Conservation (phyloP, 2,888 invertebrate genomes). For the Athalia circularis region DNA sequence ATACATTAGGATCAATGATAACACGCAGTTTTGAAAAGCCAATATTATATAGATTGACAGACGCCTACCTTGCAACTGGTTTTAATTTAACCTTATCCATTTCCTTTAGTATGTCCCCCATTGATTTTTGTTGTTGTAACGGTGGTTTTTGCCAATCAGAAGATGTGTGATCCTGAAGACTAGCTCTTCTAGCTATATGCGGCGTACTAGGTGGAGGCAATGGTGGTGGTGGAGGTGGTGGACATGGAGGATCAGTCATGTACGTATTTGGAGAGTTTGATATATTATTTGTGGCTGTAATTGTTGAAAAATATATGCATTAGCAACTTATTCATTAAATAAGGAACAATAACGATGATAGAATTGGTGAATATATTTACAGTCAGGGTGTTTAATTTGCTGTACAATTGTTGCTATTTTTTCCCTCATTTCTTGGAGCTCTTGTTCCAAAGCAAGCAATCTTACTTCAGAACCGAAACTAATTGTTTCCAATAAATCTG, state of each 20-base stretch:
- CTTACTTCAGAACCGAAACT: slow-evolving; percentile 72
- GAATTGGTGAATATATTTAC: slow-evolving; percentile 56
- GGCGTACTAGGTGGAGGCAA: slow-evolving; percentile 69
- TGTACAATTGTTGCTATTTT: slow-evolving; percentile 71
- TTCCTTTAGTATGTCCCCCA: slow-evolving; percentile 69
- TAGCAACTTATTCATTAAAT: background rate
- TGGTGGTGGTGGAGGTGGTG: slow-evolving; percentile 68
- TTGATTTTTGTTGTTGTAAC: slow-evolving; percentile 65
- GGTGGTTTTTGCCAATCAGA: slow-evolving; percentile 64
- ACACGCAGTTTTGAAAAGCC: background rate
- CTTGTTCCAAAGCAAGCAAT: slow-evolving; percentile 71
- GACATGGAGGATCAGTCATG: slow-evolving; percentile 47
- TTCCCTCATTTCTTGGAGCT: slow-evolving; percentile 70
- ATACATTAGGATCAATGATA: background rate
- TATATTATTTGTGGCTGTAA: slow-evolving; percentile 12
- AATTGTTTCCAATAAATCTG: slow-evolving; percentile 71
- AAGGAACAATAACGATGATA: background rate
- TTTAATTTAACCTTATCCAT: slow-evolving; percentile 68
- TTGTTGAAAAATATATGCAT: background rate
- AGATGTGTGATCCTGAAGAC: slow-evolving; percentile 70
- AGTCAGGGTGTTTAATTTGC: slow-evolving; percentile 62
- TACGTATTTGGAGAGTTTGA: slow-evolving; percentile 50
- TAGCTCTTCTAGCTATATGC: slow-evolving; percentile 71
- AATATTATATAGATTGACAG: too few relatives aligned
- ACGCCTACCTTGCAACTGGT: slow-evolving; percentile 66